Conservation (phyloP, 2,113 vertebrate genomes). For the Ceratotherium simum region DNA sequence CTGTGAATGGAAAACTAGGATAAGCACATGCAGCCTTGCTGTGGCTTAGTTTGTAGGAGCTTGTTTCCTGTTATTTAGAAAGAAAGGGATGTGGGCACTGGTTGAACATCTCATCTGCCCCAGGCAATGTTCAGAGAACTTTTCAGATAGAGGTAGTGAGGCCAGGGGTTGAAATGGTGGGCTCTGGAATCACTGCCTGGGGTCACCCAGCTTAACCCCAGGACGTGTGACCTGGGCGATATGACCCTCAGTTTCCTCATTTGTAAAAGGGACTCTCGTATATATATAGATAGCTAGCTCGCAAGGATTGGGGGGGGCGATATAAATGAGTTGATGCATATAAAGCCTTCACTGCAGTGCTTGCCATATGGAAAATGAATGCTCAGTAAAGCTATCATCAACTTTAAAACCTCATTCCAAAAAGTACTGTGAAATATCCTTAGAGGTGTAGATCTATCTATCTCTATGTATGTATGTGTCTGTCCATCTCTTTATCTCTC, state of each 20-base stretch:
- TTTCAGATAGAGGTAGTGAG: not conserved
- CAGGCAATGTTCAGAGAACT: not conserved
- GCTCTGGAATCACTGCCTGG: not conserved
- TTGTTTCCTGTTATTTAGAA: not conserved
- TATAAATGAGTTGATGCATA: not conserved
- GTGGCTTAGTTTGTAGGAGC: accelerated
- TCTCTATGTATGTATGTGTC: not conserved
- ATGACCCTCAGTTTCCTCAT: not conserved
- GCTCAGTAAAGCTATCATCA: not conserved
- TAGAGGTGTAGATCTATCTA: not conserved
- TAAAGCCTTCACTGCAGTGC: not conserved
- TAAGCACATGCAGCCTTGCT: accelerated
- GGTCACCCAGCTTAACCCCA: not conserved
- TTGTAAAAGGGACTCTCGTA: not conserved
- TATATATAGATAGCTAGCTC: no score
- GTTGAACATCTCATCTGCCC: not conserved
- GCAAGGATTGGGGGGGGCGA: no score
- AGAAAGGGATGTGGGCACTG: not conserved
- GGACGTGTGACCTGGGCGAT: not conserved
- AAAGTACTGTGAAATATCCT: not conserved
- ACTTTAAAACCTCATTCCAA: not conserved
- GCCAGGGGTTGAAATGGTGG: not conserved
- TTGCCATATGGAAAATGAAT: not conserved
- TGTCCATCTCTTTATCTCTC: not conserved
- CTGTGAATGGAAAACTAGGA: not conserved